Evolutionary conservation across 2,888 invertebrate genomes (phyloP), one percentile per base, ranked within the genome.

Genomic region (Clunio marinus): DNA sequence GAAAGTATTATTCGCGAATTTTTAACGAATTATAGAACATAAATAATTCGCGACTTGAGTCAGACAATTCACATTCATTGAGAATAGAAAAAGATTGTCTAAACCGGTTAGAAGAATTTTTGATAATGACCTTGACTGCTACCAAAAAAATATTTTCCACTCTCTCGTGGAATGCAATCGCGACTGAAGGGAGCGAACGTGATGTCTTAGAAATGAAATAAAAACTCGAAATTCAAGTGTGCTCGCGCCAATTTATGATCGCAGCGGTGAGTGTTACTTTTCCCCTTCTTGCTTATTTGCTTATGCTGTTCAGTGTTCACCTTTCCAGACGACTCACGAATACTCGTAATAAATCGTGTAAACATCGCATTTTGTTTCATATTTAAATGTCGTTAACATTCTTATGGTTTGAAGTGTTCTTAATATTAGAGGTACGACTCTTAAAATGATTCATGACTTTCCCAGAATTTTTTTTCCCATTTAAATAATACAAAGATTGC

Each of bases 181-280:
- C 60, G 60, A 55, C 13, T 25, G 55, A 22, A 27, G 27, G 27
- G 60, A 60, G 22, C 60, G 60, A 35, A 15, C 41, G 41, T 41
- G 41, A 41, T 5, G 41, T n/a, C n/a, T n/a, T n/a, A n/a, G 55
- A 55, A 13, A 15, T 35, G 32, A 59, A 57, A 57, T 7, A 8
- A 60, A 46, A 60, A 60, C 60, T 60, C 20, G 60, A 37, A 60
- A 37, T 60, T 60, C 60, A 60, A 60, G 60, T 60, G 60, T 60
- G 60, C 60, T 60, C 60, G 60, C 60, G 60, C 60, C 60, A 60
- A 60, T 60, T 60, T 32, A 51, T 51, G 51, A 51, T 51, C 24
- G 4, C 24, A 17, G 51, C 20, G 24, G 51, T 51, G 13, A 15
- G 51, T 37, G 35, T 32, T 25, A 10, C n/a, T 60, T 13, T 32